Conservation (phyloP, 2,113 vertebrate genomes). For the Fulmarus glacialis region DNA sequence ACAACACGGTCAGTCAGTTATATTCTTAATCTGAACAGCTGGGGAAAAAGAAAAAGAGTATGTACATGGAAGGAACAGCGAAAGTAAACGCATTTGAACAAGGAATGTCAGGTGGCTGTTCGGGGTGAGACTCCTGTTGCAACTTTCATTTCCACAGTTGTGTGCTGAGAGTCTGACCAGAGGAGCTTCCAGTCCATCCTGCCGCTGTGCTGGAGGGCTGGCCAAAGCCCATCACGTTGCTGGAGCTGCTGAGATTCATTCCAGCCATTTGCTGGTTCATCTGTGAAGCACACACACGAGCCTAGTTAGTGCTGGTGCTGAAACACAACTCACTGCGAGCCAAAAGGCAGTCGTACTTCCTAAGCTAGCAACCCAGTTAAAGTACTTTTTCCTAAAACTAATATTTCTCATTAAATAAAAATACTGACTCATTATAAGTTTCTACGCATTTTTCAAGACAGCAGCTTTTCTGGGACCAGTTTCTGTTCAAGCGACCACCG, state of each 20-base stretch:
- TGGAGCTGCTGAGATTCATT: slow-evolving; percentile 80
- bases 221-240: slow-evolving; percentile 72
- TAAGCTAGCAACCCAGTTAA: neutral
- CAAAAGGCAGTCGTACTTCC: neutral
- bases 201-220: slow-evolving; percentile 83
- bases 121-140: slow-evolving; percentile 23
- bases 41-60: slow-evolving; percentile 64
- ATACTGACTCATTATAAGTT: accelerated
- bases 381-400: neutral
- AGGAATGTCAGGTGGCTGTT: slow-evolving; percentile 74
- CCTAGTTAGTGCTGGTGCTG: neutral
- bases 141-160: slow-evolving; percentile 94
- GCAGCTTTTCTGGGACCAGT: neutral
- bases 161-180: slow-evolving; percentile 96
- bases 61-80: slow-evolving; percentile 78
- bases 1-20: slow-evolving; percentile 76
- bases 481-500: no score
- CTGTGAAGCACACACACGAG: slow-evolving; percentile 68
- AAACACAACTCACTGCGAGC: neutral
- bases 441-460: neutral
- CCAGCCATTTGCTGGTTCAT: slow-evolving; percentile 96
- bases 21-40: slow-evolving; percentile 76
- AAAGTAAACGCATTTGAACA: slow-evolving; percentile 65
- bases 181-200: slow-evolving; percentile 83
- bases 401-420: neutral